These are phyloP conservation scores for Psylliodes chrysocephalus DNA, from an alignment of 2,888 invertebrate genomes.

Conservation along the genomic window DNA sequence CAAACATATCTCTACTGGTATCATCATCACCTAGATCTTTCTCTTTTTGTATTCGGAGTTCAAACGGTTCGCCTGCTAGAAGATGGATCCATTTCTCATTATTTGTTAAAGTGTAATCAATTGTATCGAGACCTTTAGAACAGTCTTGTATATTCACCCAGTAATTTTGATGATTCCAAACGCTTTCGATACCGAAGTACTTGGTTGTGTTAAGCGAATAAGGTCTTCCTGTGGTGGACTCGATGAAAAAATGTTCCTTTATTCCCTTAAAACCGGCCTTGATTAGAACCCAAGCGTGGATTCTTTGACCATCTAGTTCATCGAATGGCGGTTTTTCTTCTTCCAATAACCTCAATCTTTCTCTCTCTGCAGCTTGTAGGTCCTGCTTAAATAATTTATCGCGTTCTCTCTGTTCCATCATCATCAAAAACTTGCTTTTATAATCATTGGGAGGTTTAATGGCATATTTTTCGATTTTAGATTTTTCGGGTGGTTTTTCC, in stretches of 20 bases:
- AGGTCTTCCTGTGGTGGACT: conserved; percentile 81
- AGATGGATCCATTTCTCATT: conserved; percentile 77
- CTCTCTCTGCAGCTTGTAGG: conserved; percentile 55
- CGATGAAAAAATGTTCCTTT: conserved; percentile 79
- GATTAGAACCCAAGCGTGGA: conserved; percentile 88
- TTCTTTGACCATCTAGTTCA: conserved; percentile 73
- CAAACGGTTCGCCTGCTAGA: conserved; percentile 75
- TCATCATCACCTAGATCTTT: conserved; percentile 67
- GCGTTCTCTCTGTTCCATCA: conserved; percentile 66
- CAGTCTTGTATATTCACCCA: conserved; percentile 77
- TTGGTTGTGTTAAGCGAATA: conserved; percentile 69
- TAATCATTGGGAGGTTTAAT: conserved; percentile 68
- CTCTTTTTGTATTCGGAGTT: conserved; percentile 58
- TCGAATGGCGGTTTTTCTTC: conserved; percentile 74
- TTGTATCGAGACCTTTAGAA: conserved; percentile 63
- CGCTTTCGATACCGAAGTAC: conserved; percentile 82
- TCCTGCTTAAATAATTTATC: conserved; percentile 59
- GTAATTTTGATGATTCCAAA: conserved; percentile 90
- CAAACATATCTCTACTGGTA: conserved; percentile 62
- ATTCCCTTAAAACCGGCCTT: conserved; percentile 70
- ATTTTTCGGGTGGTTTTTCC: conserved; percentile 47
- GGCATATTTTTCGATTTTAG: conserved; percentile 63
- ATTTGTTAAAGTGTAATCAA: conserved; percentile 74
- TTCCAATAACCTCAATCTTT: conserved; percentile 64
- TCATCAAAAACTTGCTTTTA: conserved; percentile 68